Percentiles rank a stretch among this genome's conserved stretches.
Conservation (phyloP, 2,888 invertebrate species). For the Nomada ferruginata region DNA sequence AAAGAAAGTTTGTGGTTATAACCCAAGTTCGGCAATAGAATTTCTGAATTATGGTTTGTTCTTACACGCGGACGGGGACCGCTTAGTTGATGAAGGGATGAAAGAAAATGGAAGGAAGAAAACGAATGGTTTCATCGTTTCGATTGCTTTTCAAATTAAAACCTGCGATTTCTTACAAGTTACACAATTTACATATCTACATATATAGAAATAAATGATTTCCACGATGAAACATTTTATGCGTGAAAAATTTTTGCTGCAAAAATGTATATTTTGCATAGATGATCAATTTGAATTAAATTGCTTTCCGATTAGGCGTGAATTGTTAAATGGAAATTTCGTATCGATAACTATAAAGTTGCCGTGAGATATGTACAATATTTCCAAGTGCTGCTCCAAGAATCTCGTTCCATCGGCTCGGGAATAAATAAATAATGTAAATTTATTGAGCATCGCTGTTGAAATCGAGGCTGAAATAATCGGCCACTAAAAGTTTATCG, state of each 20-base stretch:
- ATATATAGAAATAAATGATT: too few species aligned
- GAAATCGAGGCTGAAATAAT: conserved; percentile 33
- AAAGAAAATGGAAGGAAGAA: conserved; percentile 36
- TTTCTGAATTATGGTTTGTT: conserved; percentile 58
- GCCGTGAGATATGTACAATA: too few species aligned
- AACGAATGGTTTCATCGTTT: conserved; percentile 34
- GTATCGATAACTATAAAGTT: too few species aligned
- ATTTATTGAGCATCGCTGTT: conserved; percentile 21
- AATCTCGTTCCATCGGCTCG: not conserved
- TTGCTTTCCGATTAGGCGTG: too few species aligned
- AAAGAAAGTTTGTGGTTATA: conserved; percentile 60
- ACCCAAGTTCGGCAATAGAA: conserved; percentile 61
- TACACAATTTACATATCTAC: too few species aligned
- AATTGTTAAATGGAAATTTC: not conserved
- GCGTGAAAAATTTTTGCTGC: too few species aligned
- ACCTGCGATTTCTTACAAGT: not conserved
- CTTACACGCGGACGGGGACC: conserved; percentile 47
- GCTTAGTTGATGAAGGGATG: conserved; percentile 31
- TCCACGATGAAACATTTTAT: too few species aligned
- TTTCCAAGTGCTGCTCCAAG: not conserved
- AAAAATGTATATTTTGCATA: too few species aligned
- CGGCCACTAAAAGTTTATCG: conserved; percentile 45
- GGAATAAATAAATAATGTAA: conserved; percentile 32
- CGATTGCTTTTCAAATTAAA: conserved; percentile 20
- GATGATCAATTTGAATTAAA: too few species aligned